phyloP scores from a whole-genome alignment of 2,888 invertebrate genomes.

The Troglohyphantes excavatus region DNA sequence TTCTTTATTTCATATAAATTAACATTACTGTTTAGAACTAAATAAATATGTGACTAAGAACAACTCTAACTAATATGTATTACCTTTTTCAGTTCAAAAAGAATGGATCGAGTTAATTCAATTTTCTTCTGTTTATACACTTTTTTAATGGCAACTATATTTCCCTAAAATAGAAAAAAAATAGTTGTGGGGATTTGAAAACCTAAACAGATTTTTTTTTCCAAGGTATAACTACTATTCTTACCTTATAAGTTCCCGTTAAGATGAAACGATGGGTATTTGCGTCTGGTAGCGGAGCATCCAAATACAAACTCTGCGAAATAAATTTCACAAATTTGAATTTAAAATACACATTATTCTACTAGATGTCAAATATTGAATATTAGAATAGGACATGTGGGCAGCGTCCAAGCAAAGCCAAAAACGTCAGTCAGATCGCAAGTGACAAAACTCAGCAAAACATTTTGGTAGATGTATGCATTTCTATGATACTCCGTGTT shows the following conservation, averaged over 20 bases:
- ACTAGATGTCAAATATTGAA: too few relatives aligned
- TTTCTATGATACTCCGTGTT: too few relatives aligned
- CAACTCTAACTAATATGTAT: neutral
- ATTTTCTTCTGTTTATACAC: conserved; percentile 79
- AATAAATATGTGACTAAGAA: neutral
- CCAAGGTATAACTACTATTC: neutral
- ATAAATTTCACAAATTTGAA: neutral
- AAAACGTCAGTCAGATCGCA: too few relatives aligned
- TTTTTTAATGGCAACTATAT: conserved; percentile 80
- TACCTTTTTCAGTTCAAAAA: conserved; percentile 81
- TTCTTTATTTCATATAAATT: too few relatives aligned
- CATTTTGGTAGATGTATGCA: too few relatives aligned
- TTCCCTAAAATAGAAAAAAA: conserved; percentile 72
- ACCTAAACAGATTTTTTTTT: too few relatives aligned
- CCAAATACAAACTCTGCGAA: conserved; percentile 62
- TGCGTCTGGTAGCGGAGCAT: conserved; percentile 29
- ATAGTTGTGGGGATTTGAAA: too few relatives aligned
- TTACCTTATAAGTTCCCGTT: conserved; percentile 75
- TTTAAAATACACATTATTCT: too few relatives aligned
- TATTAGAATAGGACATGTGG: too few relatives aligned
- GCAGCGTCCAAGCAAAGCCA: too few relatives aligned
- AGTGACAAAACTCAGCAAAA: too few relatives aligned
- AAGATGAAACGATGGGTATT: conserved; percentile 69
- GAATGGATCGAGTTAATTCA: conserved; percentile 80
- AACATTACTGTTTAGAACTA: too few relatives aligned